Evolutionary conservation across 2,797 vertebrate genomes (phyloP).

Genomic region (Lagodon rhomboides): DNA sequence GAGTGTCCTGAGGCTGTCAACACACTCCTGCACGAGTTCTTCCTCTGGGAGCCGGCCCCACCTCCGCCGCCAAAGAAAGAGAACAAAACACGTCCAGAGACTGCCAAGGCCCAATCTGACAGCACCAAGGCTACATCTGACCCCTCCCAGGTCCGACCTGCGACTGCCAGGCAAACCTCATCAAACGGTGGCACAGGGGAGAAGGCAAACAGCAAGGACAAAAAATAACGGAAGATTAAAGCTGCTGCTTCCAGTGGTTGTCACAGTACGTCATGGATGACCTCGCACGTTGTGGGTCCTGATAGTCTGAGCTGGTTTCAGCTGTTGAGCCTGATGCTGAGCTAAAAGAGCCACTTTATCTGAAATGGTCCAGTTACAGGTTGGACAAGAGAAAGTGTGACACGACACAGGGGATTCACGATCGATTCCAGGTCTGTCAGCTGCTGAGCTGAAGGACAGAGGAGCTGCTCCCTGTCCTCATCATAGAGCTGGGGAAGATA

Average conservation of each 20-base stretch:
- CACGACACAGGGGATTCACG: slow-evolving; percentile 4
- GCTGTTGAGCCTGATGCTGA: slow-evolving; percentile 11
- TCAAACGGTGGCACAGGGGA: slow-evolving; percentile 32
- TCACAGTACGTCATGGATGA: slow-evolving; percentile 9
- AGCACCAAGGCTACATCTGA: slow-evolving; percentile 41
- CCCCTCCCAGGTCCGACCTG: slow-evolving; percentile 53
- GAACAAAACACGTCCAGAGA: slow-evolving; percentile 76
- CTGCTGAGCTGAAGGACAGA: slow-evolving; percentile 17
- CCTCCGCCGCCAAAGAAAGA: slow-evolving; percentile 73
- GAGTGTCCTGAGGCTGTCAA: slow-evolving; percentile 96
- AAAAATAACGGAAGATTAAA: slow-evolving; percentile 45
- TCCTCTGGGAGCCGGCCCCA: slow-evolving; percentile 93
- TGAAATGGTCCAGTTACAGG: slow-evolving; percentile 22
- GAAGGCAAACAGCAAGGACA: slow-evolving; percentile 37
- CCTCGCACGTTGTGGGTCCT: slow-evolving; percentile 8
- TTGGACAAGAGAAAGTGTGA: slow-evolving; percentile 16
- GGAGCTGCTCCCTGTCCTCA: neutral
- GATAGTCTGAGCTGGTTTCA: slow-evolving; percentile 21
- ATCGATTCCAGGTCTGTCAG: slow-evolving; percentile 16
- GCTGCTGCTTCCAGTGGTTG: slow-evolving; percentile 21
- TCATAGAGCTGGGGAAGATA: neutral
- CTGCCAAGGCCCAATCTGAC: slow-evolving; percentile 65
- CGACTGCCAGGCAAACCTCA: slow-evolving; percentile 58
- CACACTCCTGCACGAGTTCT: slow-evolving; percentile 95
- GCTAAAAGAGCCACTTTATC: slow-evolving; percentile 6